phyloP scores from a whole-genome alignment of 2,797 vertebrate genomes.

The Rhinoraja longicauda region DNA sequence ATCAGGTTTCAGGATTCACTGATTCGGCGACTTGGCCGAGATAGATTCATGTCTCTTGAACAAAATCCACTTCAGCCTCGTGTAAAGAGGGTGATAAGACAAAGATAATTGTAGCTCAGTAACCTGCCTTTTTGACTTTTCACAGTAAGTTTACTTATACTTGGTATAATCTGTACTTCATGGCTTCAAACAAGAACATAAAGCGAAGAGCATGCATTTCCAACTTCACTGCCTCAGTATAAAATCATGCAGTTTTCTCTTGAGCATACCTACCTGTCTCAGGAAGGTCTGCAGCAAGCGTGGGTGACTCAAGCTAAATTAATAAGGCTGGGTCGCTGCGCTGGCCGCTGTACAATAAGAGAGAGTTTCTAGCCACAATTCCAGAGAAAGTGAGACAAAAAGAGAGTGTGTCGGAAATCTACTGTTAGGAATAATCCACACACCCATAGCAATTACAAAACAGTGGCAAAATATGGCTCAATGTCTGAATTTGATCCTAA shows the following conservation, averaged over 20 bases:
- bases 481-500: no score
- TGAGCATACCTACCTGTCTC: background rate
- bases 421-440: no score
- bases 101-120: background rate
- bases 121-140: background rate
- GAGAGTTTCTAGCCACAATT: no score
- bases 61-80: background rate
- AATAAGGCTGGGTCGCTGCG: no score
- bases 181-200: background rate
- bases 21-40: background rate
- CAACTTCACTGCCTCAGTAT: background rate
- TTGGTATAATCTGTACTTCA: background rate
- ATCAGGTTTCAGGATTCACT: no score
- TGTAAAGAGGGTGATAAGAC: background rate
- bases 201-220: background rate
- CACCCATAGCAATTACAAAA: no score
- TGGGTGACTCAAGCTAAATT: no score
- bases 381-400: no score
- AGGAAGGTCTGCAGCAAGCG: no score
- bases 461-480: no score
- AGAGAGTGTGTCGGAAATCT: no score
- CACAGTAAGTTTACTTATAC: background rate
- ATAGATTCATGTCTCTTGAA: background rate
- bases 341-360: no score
- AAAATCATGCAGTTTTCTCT: background rate